phyloP scores from a whole-genome alignment of 1,140 invertebrate species.

The Liolophura sinensis region DNA sequence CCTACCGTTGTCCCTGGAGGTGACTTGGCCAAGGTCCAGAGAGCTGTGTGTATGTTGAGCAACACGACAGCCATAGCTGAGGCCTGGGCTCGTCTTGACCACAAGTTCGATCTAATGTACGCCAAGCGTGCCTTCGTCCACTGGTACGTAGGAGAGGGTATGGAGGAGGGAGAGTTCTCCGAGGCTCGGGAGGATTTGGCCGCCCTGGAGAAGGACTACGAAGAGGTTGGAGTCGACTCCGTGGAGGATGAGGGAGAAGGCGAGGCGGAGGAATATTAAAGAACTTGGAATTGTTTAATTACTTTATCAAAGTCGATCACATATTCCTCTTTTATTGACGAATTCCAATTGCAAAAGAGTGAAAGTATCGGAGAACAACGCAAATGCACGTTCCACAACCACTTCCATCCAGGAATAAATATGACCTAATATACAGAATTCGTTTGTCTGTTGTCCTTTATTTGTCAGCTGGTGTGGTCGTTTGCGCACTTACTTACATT shows the following conservation, averaged over 20 bases:
- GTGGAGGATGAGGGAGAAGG: conserved; percentile 58
- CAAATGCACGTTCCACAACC: too few species aligned
- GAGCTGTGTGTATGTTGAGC: conserved; percentile 76
- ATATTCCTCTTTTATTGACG: too few species aligned
- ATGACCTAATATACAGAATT: too few species aligned
- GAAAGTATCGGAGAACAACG: too few species aligned
- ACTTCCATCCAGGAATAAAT: too few species aligned
- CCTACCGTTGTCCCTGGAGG: conserved; percentile 76
- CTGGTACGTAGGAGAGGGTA: conserved; percentile 64
- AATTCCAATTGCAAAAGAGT: too few species aligned
- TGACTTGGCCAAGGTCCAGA: conserved; percentile 64
- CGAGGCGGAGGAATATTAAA: conserved; percentile 65
- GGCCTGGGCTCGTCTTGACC: conserved; percentile 70
- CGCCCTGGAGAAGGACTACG: conserved; percentile 67
- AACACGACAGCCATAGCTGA: conserved; percentile 83
- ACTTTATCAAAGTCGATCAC: too few species aligned
- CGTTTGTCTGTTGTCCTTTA: too few species aligned
- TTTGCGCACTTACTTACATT: too few species aligned
- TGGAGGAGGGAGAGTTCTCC: conserved; percentile 75
- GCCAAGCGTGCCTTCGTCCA: conserved; percentile 64
- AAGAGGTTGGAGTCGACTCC: conserved; percentile 69
- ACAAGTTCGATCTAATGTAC: conserved; percentile 83
- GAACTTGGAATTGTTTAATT: too few species aligned
- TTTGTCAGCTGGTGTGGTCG: too few species aligned
- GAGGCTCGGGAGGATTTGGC: conserved; percentile 74